Percentiles rank a stretch among this genome's conserved stretches.
Conservation (phyloP, 2,797 vertebrate species). For the Gymnoscopelus microlampas region DNA sequence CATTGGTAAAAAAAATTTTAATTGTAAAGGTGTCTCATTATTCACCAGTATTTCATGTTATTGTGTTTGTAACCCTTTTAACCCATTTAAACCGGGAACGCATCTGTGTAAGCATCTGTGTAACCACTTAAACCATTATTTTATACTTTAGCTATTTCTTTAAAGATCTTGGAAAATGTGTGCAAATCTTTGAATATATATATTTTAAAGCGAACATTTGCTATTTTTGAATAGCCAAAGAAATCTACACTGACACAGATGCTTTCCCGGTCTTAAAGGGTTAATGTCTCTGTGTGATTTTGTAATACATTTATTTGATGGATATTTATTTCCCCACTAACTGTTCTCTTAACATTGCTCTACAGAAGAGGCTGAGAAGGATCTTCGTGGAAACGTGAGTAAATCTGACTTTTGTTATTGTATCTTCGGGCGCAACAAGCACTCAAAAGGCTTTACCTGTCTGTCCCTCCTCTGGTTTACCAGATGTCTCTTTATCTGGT, state of each 20-base stretch:
- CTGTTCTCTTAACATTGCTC: slow-evolving; percentile 18
- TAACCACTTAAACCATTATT: too few relatives aligned
- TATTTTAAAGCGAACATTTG: too few relatives aligned
- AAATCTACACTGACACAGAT: too few relatives aligned
- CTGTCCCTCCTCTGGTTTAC: slow-evolving; percentile 45
- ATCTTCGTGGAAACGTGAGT: slow-evolving; percentile 75
- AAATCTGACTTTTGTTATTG: not conserved
- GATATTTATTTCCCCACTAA: slow-evolving; percentile 9
- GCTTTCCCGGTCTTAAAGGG: too few relatives aligned
- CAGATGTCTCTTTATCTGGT: slow-evolving; percentile 5
- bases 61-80: not conserved
- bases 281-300: too few relatives aligned
- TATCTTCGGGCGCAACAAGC: not conserved
- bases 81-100: too few relatives aligned
- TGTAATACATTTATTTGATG: not conserved
- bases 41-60: not conserved
- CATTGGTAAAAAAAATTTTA: slow-evolving; percentile 26
- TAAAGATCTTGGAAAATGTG: too few relatives aligned
- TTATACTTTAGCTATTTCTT: too few relatives aligned
- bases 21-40: slow-evolving; percentile 3
- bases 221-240: too few relatives aligned
- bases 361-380: slow-evolving; percentile 69
- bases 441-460: not conserved
- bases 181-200: too few relatives aligned
- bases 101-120: too few relatives aligned